Conservation (phyloP, 2,113 vertebrate species). For the Telmatochromis bifrenatus region DNA sequence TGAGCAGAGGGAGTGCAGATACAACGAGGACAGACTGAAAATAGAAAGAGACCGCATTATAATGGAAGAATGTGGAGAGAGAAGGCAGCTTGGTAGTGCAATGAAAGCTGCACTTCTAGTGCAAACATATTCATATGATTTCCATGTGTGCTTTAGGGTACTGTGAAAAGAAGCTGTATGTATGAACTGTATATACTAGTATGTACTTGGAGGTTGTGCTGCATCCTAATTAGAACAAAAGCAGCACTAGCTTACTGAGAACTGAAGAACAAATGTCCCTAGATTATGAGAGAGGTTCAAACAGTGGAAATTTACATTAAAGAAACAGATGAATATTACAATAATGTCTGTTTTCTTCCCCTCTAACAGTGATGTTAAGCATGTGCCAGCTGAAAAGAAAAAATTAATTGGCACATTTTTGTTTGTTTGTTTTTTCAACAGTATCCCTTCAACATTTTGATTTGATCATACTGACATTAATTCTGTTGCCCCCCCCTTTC, state of each 20-base stretch:
- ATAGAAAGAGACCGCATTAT: slow-evolving; percentile 28
- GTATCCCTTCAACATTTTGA: background rate
- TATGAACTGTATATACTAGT: background rate
- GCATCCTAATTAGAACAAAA: background rate
- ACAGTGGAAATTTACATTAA: background rate
- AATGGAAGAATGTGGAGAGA: background rate
- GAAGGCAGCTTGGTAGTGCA: background rate
- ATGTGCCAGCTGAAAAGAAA: background rate
- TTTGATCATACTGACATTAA: background rate
- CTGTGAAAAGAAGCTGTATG: background rate
- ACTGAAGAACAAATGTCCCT: background rate
- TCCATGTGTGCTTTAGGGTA: background rate
- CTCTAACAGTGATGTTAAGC: background rate
- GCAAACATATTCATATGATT: background rate
- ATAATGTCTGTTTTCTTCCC: background rate
- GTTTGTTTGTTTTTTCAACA: background rate
- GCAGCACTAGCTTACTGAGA: background rate
- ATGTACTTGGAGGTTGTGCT: background rate
- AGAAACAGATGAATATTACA: background rate
- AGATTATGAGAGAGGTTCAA: background rate
- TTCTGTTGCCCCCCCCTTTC: background rate
- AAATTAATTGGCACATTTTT: background rate
- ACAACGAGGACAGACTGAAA: slow-evolving; percentile 26
- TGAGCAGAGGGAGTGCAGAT: slow-evolving; percentile 12
- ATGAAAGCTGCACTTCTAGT: background rate